Conservation (phyloP, 2,113 vertebrate species). For the Istiophorus platypterus region DNA sequence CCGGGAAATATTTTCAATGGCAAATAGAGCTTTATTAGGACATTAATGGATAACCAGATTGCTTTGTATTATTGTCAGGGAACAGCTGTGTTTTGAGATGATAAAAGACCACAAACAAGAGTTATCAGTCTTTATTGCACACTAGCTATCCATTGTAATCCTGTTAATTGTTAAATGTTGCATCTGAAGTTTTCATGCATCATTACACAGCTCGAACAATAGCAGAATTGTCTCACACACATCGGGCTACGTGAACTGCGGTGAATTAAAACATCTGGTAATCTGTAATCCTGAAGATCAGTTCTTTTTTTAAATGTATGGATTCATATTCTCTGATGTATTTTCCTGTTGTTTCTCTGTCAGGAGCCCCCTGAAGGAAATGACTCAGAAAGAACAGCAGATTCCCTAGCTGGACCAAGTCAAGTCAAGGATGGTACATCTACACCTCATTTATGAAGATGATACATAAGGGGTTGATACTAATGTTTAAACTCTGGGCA, state of each 20-base stretch:
- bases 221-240: background rate
- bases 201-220: background rate
- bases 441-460: background rate
- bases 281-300: background rate
- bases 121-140: too few relatives aligned
- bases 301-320: background rate
- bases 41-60: too few relatives aligned
- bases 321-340: background rate
- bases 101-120: too few relatives aligned
- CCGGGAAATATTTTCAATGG: too few relatives aligned
- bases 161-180: background rate
- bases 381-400: slow-evolving; percentile 43
- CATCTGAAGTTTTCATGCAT: background rate
- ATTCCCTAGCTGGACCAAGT: slow-evolving; percentile 50
- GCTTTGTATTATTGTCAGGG: too few relatives aligned
- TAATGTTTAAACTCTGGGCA: background rate
- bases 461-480: background rate
- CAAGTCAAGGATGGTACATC: slow-evolving; percentile 62
- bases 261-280: background rate
- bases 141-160: background rate
- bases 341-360: slow-evolving; percentile 10
- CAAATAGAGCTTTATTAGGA: too few relatives aligned
- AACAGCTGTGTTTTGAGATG: too few relatives aligned
- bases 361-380: slow-evolving; percentile 58
- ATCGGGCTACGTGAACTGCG: background rate